Evolutionary conservation across 2,113 vertebrate genomes (phyloP), one percentile per base, ranked within the genome.

Genomic region (Panthera tigris): DNA sequence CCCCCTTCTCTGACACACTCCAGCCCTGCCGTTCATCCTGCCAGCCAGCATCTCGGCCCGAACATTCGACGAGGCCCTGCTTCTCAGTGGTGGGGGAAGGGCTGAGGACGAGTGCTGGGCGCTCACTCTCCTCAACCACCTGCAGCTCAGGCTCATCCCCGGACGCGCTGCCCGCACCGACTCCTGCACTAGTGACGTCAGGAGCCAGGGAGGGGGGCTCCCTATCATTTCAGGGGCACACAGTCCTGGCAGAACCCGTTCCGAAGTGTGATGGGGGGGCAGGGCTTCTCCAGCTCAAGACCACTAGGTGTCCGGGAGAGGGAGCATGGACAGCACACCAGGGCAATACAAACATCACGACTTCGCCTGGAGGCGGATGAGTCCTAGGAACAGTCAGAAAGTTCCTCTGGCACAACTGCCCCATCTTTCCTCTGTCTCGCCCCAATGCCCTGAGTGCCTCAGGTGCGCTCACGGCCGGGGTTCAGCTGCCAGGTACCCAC

Each of bases 391-490:
- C 61, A 45, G 33, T 16, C 0, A 9, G 57, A 39, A 11, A 16
- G 27, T 21, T 39, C 31, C 68, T n/a, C 23, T 29, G 1, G 12
- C 2, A 16, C 13, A 13, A 23, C 19, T 41, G 15, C 55, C 27
- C 18, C 27, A 15, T 31, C 6, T 0, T 63, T 63, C 52, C 4
- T 39, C 21, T 10, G 7, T 66, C 19, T 55, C 52, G 14, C 63
- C 41, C 73, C 39, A 45, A 63, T 0, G 3, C 16, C 33, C 80
- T 7, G 1, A 45, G 55, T 3, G 0, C 31, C 39, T 27, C 10
- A 18, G 1, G 1, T 4, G 21, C 1, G 18, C 61, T 16, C 25
- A 5, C 1, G 16, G 11, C 8, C 33, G 3, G 2, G 3, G 5
- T 45, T 19, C 16, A 29, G 50, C 27, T 13, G 15, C 61, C 31